These are phyloP conservation scores for Stictocephala bisonia DNA, from an alignment of 2,888 invertebrate species.

Conservation along the genomic window DNA sequence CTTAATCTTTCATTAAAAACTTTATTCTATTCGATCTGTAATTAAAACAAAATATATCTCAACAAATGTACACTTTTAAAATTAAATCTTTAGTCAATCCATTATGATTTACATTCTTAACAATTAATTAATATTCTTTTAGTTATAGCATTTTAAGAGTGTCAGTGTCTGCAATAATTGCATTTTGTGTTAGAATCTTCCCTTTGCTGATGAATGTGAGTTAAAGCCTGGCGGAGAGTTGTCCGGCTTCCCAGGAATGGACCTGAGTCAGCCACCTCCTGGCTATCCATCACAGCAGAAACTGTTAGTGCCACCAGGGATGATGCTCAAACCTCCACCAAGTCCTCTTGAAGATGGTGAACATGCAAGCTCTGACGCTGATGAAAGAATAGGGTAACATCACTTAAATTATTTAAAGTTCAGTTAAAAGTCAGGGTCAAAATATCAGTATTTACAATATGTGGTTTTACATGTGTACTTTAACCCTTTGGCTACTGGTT, in stretches of 20 bases:
- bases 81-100: no score
- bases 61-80: no score
- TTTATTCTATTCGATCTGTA: no score
- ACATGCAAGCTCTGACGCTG: constrained; percentile 73
- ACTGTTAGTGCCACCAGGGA: constrained; percentile 55
- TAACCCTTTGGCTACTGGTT: no score
- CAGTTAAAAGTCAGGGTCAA: not conserved
- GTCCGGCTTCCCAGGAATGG: constrained; percentile 56
- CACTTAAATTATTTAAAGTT: no score
- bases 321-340: constrained; percentile 53
- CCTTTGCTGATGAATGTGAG: constrained; percentile 75
- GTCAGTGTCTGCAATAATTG: constrained; percentile 44
- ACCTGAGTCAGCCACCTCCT: constrained; percentile 67
- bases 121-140: constrained; percentile 16
- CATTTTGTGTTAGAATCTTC: constrained; percentile 68
- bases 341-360: constrained; percentile 65
- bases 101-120: no score
- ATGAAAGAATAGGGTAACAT: constrained; percentile 49
- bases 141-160: not conserved
- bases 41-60: no score
- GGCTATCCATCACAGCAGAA: constrained; percentile 64
- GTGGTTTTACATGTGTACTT: no score
- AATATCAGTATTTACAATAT: not conserved
- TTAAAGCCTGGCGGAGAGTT: constrained; percentile 66
- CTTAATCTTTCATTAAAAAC: no score